Percentiles rank a stretch among this genome's conserved stretches.
These are phyloP conservation scores for Hylia prasina DNA, from an alignment of 2,113 vertebrate genomes.

Conservation along the genomic window DNA sequence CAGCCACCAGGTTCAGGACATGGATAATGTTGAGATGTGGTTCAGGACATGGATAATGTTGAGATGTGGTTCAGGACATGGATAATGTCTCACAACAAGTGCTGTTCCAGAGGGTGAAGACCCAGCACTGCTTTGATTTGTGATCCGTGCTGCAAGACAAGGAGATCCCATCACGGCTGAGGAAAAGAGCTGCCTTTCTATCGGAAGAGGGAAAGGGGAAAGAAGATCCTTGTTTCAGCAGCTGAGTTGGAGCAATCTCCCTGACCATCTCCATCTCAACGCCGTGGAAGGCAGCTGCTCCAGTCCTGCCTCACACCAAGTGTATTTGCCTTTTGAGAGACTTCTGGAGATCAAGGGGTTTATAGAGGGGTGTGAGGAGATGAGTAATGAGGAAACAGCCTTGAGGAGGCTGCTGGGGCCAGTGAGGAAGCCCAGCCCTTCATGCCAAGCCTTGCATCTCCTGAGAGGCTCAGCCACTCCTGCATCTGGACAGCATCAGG, in stretches of 20 bases:
- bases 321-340: not conserved
- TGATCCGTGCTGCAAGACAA: accelerated
- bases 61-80: not conserved
- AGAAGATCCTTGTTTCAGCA: not conserved
- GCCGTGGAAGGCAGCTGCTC: not conserved
- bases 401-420: not conserved
- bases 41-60: not conserved
- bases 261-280: not conserved
- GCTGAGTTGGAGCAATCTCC: not conserved
- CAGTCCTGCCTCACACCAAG: not conserved
- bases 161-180: not conserved
- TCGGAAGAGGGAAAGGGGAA: not conserved
- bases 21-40: too few relatives aligned
- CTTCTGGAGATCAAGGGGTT: not conserved
- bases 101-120: not conserved
- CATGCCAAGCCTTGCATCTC: not conserved
- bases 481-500: not conserved
- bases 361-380: not conserved
- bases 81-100: accelerated
- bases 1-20: not conserved
- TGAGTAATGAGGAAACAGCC: not conserved
- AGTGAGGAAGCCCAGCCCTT: not conserved
- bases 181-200: not conserved
- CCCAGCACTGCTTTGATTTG: not conserved
- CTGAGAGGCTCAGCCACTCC: not conserved